These are phyloP conservation scores for Gadopsis marmoratus DNA, from an alignment of 2,797 vertebrate genomes.

Conservation along the genomic window DNA sequence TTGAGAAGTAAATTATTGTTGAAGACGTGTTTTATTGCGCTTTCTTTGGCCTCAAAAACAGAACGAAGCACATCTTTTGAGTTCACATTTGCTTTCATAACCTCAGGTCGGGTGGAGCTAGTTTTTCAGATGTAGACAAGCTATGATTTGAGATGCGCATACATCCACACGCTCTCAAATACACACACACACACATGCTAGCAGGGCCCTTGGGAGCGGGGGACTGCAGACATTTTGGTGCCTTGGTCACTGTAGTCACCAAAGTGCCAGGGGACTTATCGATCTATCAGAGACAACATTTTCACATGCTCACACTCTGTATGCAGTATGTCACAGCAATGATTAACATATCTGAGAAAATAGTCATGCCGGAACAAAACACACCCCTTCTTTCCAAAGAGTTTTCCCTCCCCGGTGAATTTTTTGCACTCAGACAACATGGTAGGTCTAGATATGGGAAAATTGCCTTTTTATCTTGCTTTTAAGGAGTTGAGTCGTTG, in stretches of 20 bases:
- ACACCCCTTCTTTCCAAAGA: background rate
- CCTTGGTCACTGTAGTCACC: constrained; percentile 47
- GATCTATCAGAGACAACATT: constrained; percentile 53
- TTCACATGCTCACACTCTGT: constrained; percentile 58
- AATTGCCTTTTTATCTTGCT: constrained; percentile 28
- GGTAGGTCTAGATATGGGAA: constrained; percentile 43
- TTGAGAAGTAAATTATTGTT: constrained; percentile 44
- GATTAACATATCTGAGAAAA: constrained; percentile 56
- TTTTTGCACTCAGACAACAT: constrained; percentile 17
- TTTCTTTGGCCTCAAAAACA: constrained; percentile 69
- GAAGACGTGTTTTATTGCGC: constrained; percentile 58
- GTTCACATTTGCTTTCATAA: constrained; percentile 73
- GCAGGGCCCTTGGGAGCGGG: constrained; percentile 46
- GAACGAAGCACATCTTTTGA: constrained; percentile 50
- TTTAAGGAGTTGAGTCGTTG: constrained; percentile 3
- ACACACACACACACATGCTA: constrained; percentile 12
- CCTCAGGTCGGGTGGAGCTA: constrained; percentile 66
- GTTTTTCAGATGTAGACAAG: constrained; percentile 61
- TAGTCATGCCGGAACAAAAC: constrained; percentile 23
- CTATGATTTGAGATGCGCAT: constrained; percentile 48
- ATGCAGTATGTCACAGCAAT: constrained; percentile 25
- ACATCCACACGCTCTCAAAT: constrained; percentile 4
- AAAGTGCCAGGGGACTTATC: constrained; percentile 59
- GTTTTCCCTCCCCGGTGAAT: constrained; percentile 12
- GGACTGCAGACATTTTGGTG: constrained; percentile 70